Evolutionary conservation across 2,113 vertebrate genomes (phyloP), one percentile per base, ranked within the genome.

Genomic region (Prolemur simus): DNA sequence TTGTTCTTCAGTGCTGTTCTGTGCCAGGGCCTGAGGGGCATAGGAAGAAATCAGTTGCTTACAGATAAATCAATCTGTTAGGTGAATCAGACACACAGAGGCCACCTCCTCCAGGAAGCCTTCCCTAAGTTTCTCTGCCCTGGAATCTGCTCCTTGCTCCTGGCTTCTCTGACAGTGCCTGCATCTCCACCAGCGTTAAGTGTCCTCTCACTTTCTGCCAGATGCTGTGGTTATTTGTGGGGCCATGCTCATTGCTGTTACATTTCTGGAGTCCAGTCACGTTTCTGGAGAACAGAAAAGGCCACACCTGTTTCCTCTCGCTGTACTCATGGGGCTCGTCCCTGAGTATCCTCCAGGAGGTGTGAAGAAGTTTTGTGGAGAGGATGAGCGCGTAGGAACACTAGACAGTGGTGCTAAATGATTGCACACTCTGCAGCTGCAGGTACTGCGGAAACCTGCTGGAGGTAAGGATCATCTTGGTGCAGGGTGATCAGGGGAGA

Each of bases 91-190:
- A 39, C 47, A 18, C 23, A 17, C 68, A 94, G 45, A 52, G 27
- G 52, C 52, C 47, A 47, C 60, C 77, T 91, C 29, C 47, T 88
- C 37, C 54, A 77, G 96, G 82, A 81, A 88, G 87, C 32, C 87
- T 64, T 73, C n/a, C 58, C 32, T 11, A 63, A 63, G 25, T 66
- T 14, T 29, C 27, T 39, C 0, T 11, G 47, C 23, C 29, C 68
- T 63, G 74, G 17, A n/a, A 34, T 12, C 77, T 91, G 42, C 18
- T 34, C 18, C 10, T 74, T n/a, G n/a, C 68, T 49, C 56, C 56
- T 37, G 54, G 71, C 54, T 39, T 95, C 60, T 76, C 23, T 85
- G 82, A 47, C 0, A 6, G 27, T 69, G 6, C 20, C 39, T 52
- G 45, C 6, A 12, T 47, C 20, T 69, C 42, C 7, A 27, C 37